Evolutionary conservation across 2,113 vertebrate species (phyloP).

Genomic region (Pelobates fuscus): DNA sequence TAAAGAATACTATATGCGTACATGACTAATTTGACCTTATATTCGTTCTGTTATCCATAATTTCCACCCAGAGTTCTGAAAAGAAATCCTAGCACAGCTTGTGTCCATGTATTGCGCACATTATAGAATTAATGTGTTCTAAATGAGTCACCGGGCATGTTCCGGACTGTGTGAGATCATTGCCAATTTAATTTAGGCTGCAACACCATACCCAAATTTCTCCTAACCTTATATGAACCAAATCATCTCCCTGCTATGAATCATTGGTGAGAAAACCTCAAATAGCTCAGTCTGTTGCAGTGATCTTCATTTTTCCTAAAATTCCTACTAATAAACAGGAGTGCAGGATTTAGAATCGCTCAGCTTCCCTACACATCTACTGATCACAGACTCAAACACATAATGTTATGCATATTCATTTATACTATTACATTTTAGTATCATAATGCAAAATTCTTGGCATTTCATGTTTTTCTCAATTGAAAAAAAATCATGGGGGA

Average conservation of each 20-base stretch:
- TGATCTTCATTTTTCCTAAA: constrained; percentile 1
- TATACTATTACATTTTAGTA: no score
- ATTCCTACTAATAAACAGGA: no score
- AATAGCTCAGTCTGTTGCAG: constrained; percentile 6
- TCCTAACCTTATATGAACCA: constrained; percentile 30
- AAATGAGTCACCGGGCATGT: constrained; percentile 23
- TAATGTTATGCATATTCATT: no score
- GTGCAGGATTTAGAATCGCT: no score
- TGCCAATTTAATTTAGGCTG: not conserved
- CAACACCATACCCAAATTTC: not conserved
- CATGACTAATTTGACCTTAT: not conserved
- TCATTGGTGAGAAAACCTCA: constrained; percentile 32
- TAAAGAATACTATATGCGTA: no score
- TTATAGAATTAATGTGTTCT: not conserved
- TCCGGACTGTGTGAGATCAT: constrained; percentile 9
- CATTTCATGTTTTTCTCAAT: no score
- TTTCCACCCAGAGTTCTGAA: not conserved
- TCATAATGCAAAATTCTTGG: no score
- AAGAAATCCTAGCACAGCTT: not conserved
- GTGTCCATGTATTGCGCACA: not conserved
- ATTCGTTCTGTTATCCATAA: not conserved
- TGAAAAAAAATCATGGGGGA: no score
- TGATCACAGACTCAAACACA: no score
- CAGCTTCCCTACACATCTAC: no score
- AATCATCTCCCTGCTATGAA: constrained; percentile 19